Evolutionary conservation across 2,888 invertebrate species (phyloP), one percentile per base, ranked within the genome.

Genomic region (Tuberolachnus salignus): DNA sequence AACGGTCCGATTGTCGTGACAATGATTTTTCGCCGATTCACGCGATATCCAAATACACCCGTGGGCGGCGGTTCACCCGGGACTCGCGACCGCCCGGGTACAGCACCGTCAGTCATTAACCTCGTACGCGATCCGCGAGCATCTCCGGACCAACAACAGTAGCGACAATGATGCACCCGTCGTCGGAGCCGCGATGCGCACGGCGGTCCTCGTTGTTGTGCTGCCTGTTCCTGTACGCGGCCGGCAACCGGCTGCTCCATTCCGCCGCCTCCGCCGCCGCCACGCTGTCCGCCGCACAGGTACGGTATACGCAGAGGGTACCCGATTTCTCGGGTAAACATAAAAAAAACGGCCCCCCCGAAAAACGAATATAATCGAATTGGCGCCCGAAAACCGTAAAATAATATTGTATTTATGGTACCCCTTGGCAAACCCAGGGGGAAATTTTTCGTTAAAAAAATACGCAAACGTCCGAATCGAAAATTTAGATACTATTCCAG

Each of bases 61-160:
- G 23, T 21, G 10, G 4, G 61, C 6, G 19, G 51, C 34, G 21
- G 49, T 14, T 26, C 19, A 16, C 34, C 34, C 34, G 3, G 34
- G 34, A 6, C 34, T 3, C 34, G 34, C 34, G 34, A 6, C 34
- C 34, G 6, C 34, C 34, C 19, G 16, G n/a, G 71, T 44, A 21
- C 57, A 10, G 16, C 42, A 44, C 63, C 49, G 4, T 75, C 78
- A 73, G 59, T 78, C 78, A 59, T 69, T 67, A 67, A 78, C 78
- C 67, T 69, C 34, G 4, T 13, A 34, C 21, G 21, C 78, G 26
- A 21, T 59, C 49, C 10, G 57, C 21, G 11, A 21, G 21, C 21
- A 46, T 11, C 46, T 13, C 46, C 46, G 46, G 46, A 46, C 1
- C 55, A 53, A 8, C 19, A 6, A 13, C 8, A 21, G 26, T 16